Percentiles rank a stretch among this genome's conserved stretches.
phyloP scores from a whole-genome alignment of 1,140 invertebrate genomes.

The Teleopsis dalmanni region DNA sequence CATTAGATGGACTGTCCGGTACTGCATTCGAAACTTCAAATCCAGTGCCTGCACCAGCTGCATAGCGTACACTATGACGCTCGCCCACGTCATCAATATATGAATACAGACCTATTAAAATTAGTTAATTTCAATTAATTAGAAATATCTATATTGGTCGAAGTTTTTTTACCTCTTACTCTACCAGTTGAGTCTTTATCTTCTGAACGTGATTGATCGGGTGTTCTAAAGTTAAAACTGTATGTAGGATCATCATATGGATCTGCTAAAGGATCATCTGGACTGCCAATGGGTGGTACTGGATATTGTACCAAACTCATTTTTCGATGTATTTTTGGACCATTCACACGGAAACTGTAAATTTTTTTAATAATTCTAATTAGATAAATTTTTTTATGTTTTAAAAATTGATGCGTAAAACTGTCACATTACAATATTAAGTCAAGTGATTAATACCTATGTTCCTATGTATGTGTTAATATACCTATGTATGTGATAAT shows the following conservation, averaged over 20 bases:
- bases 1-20: slow-evolving; percentile 50
- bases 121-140: background rate
- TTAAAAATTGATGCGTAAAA: no score
- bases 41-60: slow-evolving; percentile 61
- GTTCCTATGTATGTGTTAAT: no score
- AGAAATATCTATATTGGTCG: background rate
- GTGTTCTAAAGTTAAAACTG: slow-evolving; percentile 56
- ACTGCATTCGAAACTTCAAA: slow-evolving; percentile 63
- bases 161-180: slow-evolving; percentile 46
- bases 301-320: slow-evolving; percentile 59
- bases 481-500: no score
- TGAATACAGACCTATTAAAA: slow-evolving; percentile 51
- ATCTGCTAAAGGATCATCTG: slow-evolving; percentile 59
- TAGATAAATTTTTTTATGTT: no score
- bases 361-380: no score
- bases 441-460: no score
- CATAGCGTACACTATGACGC: slow-evolving; percentile 61
- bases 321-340: slow-evolving; percentile 59
- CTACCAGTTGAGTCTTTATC: slow-evolving; percentile 53
- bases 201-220: slow-evolving; percentile 58
- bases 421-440: no score
- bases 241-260: slow-evolving; percentile 66
- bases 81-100: slow-evolving; percentile 64
- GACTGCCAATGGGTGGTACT: slow-evolving; percentile 52
- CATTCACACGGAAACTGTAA: slow-evolving; percentile 55